Base-by-base conservation (phyloP, 2,797 vertebrate genomes). In the Caiman crocodilus region DNA sequence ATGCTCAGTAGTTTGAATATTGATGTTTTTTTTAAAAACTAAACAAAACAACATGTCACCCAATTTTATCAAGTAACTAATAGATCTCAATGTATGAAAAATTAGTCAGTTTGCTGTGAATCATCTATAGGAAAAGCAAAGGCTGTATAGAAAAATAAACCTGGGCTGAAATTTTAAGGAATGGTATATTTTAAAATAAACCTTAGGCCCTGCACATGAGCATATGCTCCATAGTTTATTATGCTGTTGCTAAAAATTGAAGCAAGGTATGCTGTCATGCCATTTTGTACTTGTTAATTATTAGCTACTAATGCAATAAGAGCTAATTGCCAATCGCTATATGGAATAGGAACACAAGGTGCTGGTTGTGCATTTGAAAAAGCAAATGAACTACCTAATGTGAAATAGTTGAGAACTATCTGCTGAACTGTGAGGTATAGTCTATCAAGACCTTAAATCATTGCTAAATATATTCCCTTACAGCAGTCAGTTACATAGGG, bases 381-480 rank as follows among this genome's bases (percentile, higher is more conserved):
- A 57, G 87, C 85, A 84, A 84, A 85, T 15, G 15, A 57, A 25
- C 11, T 12, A 78, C 85, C 78, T 82, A 75, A 74, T 6, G 80
- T 82, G 94, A 93, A 81, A 77, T 42, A 25, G 73, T 63, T 81
- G 85, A 63, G 50, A 80, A n/a, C 67, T 84, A 91, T 86, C 88
- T 61, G 64, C 60, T 85, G 71, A 87, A 76, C 83, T 88, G 94
- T 95, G 90, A 75, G 59, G 79, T 92, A 84, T 67, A 75, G 87
- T 93, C 73, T 42, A 91, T 84, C 89, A 90, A 86, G 95, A 74
- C 87, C 90, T 97, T 92, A 96, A 88, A 93, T 97, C 97, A 97
- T 65, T 57, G 89, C 95, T 97, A 97, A 97, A 91, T 96, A 94
- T 95, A 95, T 65, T 90, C 50, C 10, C 75, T 95, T 88, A 85